Evolutionary conservation across 2,797 vertebrate genomes (phyloP).

Genomic region (Spea hammondii): DNA sequence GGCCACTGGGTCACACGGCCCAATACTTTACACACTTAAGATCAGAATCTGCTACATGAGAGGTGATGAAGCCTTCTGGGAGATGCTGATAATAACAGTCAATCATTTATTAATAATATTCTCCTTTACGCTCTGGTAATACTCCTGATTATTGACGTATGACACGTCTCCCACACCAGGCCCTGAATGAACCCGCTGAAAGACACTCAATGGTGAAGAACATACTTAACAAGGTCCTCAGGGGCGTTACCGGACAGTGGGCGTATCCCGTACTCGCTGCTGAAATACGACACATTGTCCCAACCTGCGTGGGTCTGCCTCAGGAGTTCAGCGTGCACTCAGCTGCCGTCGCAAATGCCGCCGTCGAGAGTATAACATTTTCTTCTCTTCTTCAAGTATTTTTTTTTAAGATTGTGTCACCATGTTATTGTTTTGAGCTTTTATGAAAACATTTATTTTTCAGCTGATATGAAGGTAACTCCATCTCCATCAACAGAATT

Average conservation of each 20-base stretch:
- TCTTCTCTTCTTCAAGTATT: not conserved
- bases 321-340: slow-evolving; percentile 75
- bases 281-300: slow-evolving; percentile 71
- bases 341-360: slow-evolving; percentile 60
- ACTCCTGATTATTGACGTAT: too few species aligned
- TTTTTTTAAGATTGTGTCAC: not conserved
- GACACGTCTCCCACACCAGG: slow-evolving; percentile 54
- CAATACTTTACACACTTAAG: too few species aligned
- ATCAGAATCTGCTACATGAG: too few species aligned
- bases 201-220: slow-evolving; percentile 61
- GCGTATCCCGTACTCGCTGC: slow-evolving; percentile 63
- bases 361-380: slow-evolving; percentile 66
- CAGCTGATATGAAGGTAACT: slow-evolving; percentile 61
- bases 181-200: slow-evolving; percentile 57
- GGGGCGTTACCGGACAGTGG: slow-evolving; percentile 64
- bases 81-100: too few species aligned
- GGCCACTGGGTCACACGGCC: too few species aligned
- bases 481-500: slow-evolving; percentile 62
- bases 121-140: too few species aligned
- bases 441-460: slow-evolving; percentile 12
- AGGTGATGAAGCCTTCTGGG: too few species aligned
- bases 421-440: not conserved
- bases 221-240: slow-evolving; percentile 63
- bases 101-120: too few species aligned
- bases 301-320: slow-evolving; percentile 72